Conservation (phyloP, 2,797 vertebrate species). For the Lutjanus argentimaculatus region DNA sequence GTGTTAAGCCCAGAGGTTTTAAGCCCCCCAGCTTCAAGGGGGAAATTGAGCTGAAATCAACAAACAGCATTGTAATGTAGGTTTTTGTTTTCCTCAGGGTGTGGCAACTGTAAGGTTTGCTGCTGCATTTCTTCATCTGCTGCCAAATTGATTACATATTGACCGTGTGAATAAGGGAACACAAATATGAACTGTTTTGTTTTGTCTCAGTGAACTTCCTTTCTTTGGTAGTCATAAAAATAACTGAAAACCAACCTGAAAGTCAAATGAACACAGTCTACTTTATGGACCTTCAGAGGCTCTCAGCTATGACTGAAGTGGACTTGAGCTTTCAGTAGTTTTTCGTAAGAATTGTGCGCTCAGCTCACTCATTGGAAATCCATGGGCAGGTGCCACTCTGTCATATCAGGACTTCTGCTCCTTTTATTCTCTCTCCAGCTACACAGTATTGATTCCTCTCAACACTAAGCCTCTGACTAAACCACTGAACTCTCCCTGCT, state of each 20-base stretch:
- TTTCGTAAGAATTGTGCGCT: neutral
- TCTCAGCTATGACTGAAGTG: neutral
- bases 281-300: neutral
- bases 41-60: no score
- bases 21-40: no score
- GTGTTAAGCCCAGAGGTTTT: no score
- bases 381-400: conserved; percentile 52
- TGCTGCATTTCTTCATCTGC: neutral
- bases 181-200: neutral
- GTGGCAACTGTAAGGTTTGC: no score
- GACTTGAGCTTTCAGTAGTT: conserved; percentile 14
- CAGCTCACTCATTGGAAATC: conserved; percentile 57
- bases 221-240: neutral
- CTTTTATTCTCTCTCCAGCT: conserved; percentile 41
- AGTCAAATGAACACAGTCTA: neutral
- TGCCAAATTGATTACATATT: neutral
- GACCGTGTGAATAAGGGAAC: neutral
- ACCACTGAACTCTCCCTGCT: conserved; percentile 38
- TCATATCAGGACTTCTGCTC: conserved; percentile 40
- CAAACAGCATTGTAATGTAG: no score
- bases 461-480: conserved; percentile 50
- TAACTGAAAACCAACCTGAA: neutral
- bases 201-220: neutral
- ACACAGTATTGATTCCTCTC: conserved; percentile 54
- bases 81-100: no score